Evolutionary conservation across 2,888 invertebrate genomes (phyloP).

Genomic region (Griposia aprilina): DNA sequence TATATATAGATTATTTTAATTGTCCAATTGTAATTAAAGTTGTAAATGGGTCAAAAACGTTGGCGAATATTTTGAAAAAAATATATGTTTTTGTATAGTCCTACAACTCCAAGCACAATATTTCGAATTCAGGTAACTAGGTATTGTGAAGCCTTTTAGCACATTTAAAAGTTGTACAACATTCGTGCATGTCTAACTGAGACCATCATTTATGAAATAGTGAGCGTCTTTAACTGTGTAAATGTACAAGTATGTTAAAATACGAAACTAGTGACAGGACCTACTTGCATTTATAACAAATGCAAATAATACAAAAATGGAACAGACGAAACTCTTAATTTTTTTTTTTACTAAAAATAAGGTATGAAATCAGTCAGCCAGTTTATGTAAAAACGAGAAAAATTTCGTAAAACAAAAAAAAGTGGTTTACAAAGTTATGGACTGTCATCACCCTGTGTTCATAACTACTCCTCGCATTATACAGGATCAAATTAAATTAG

Average conservation of each 20-base stretch:
- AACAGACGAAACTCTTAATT: not conserved
- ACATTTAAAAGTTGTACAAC: conserved; percentile 57
- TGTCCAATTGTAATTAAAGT: not conserved
- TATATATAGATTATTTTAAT: not conserved
- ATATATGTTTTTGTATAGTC: not conserved
- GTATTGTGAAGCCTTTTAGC: conserved; percentile 46
- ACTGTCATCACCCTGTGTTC: conserved; percentile 43
- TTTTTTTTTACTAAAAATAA: too few species aligned
- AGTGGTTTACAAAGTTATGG: conserved; percentile 25
- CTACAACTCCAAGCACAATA: not conserved
- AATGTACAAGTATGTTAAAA: conserved; percentile 62
- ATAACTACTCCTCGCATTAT: conserved; percentile 34
- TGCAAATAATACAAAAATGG: not conserved
- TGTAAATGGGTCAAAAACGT: not conserved
- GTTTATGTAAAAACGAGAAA: not conserved
- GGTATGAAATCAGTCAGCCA: not conserved
- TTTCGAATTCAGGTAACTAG: not conserved
- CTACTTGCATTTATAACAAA: conserved; percentile 16
- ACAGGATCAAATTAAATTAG: not conserved
- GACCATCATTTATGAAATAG: conserved; percentile 70
- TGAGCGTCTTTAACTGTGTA: conserved; percentile 65
- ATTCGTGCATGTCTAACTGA: conserved; percentile 47
- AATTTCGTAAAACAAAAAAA: conserved; percentile 6
- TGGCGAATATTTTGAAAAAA: not conserved
- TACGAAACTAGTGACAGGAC: conserved; percentile 56